phyloP scores from a whole-genome alignment of 1,140 invertebrate genomes.

The Pseudomyrmex sp. region DNA sequence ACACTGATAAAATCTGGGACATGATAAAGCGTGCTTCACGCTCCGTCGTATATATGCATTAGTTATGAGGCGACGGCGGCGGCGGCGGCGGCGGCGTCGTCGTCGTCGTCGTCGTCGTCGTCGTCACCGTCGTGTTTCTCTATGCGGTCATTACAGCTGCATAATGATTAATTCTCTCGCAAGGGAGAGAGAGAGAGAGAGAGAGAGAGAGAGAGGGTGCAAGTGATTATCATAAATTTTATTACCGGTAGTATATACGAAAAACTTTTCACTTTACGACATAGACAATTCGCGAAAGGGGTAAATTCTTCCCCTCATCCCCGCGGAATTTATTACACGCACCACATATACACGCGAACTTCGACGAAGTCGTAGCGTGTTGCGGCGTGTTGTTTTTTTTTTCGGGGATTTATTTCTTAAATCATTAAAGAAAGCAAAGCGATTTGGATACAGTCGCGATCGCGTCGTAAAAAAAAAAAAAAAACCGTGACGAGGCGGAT shows the following conservation, averaged over 20 bases:
- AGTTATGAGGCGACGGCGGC: slow-evolving; percentile 37
- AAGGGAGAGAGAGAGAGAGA: not conserved
- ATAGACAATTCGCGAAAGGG: slow-evolving; percentile 2
- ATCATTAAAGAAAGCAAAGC: slow-evolving; percentile 44
- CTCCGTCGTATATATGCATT: slow-evolving; percentile 52
- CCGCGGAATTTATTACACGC: not conserved
- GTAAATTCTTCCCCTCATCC: not conserved
- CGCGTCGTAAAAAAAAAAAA: slow-evolving; percentile 22
- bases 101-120: no score
- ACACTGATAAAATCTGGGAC: slow-evolving; percentile 52
- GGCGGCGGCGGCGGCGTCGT: no score
- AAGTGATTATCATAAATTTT: slow-evolving; percentile 71
- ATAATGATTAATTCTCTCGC: slow-evolving; percentile 65
- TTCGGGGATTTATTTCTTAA: slow-evolving; percentile 8
- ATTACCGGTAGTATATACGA: slow-evolving; percentile 36
- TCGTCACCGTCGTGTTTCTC: slow-evolving; percentile 47
- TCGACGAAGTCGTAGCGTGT: not conserved
- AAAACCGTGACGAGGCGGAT: slow-evolving; percentile 39
- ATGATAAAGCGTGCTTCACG: slow-evolving; percentile 49
- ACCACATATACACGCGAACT: not conserved
- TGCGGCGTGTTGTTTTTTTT: not conserved
- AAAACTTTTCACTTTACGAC: slow-evolving; percentile 15
- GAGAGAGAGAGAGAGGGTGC: slow-evolving; percentile 46
- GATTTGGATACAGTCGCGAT: slow-evolving; percentile 48
- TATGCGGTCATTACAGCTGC: slow-evolving; percentile 58